Base-by-base conservation (phyloP, 2,888 invertebrate genomes). In the Troides aeacus region DNA sequence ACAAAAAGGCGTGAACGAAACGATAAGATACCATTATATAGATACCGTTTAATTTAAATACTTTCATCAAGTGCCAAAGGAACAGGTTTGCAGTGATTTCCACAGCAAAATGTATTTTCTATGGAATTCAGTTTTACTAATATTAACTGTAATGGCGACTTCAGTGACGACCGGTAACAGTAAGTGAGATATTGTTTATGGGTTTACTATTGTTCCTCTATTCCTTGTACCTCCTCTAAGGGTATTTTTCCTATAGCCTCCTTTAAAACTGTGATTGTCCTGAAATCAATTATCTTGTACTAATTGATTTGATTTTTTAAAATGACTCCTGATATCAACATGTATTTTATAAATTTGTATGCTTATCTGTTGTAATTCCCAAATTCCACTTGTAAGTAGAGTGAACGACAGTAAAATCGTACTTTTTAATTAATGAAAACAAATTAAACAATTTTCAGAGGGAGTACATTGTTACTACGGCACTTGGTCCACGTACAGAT, bases 391-490 rank as follows among this genome's bases (percentile, higher is more conserved):
- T 21, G 21, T 21, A 21, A 21, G 21, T 21, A 21, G 21, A 21
- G 21, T 21, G 21, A 21, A 21, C 21, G 21, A 21, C 30, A 30
- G 3, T 30, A 3, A 24, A 24, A 24, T 24, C 3, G 30, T 30
- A 30, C 30, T 30, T 30, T 30, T 57, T n/a, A 12, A 57, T 57
- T 4, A 12, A 57, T 57, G 6, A 12, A 57, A 21, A 10, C 18
- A 10, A 10, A 8, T 21, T 2, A 46, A 56, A 57, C 39, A 21
- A 23, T 62, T 70, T 62, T 58, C 78, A 96, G 95, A 94, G 73
- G 87, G 93, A 72, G 87, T 96, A 0, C 92, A 96, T 0, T 97
- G 97, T 77, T 97, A 97, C 84, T 95, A 94, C 74, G 96, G 96
- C 2, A 94, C 95, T 17, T 97, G 97, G 97, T 93, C 97, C 0